Evolutionary conservation across 2,113 vertebrate species (phyloP).

Genomic region (Dicrurus megarhynchus): DNA sequence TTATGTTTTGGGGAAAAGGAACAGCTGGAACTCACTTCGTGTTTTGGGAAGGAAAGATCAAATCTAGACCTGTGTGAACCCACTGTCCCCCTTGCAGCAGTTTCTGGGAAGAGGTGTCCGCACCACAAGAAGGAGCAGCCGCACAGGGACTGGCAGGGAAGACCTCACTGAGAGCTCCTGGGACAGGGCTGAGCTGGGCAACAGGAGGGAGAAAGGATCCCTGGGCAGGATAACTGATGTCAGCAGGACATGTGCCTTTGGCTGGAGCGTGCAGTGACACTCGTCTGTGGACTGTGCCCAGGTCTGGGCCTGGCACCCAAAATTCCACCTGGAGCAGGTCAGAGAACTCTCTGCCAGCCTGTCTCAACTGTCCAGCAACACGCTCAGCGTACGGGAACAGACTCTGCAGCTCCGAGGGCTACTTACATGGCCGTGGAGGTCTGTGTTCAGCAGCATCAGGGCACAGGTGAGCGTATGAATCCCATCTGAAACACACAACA

Average conservation of each 20-base stretch:
- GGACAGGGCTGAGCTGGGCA: background rate
- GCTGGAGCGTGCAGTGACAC: background rate
- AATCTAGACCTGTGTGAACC: background rate
- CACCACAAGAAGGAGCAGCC: background rate
- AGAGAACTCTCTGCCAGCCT: background rate
- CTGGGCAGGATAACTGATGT: background rate
- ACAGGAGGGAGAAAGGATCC: background rate
- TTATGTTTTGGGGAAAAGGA: background rate
- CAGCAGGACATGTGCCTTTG: background rate
- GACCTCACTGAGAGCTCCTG: background rate
- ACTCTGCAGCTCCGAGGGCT: background rate
- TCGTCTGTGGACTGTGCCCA: background rate
- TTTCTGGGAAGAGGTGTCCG: background rate
- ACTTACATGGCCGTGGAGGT: slow-evolving; percentile 81
- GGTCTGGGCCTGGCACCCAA: background rate
- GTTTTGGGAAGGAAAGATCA: background rate
- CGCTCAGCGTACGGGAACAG: background rate
- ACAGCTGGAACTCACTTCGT: background rate
- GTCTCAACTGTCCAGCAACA: background rate
- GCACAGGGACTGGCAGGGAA: background rate
- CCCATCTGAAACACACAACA: slow-evolving; percentile 73
- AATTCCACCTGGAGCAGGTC: background rate
- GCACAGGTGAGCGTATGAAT: slow-evolving; percentile 81
- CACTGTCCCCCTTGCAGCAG: background rate
- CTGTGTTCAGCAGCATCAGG: slow-evolving; percentile 83